These are phyloP conservation scores for Zaprionus davidi DNA, from an alignment of 1,140 invertebrate genomes.

Conservation along the genomic window DNA sequence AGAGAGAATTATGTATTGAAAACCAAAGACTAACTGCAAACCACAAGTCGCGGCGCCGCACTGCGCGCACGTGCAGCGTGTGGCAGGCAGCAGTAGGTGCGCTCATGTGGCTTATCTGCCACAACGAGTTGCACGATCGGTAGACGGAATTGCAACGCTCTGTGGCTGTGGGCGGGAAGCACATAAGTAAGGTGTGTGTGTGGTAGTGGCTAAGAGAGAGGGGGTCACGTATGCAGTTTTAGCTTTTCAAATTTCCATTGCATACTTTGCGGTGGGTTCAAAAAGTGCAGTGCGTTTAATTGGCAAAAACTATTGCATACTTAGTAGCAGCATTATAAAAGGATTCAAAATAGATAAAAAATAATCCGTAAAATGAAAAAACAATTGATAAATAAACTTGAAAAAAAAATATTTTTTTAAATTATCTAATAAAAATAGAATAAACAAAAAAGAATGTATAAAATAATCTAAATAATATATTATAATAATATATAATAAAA, in stretches of 20 bases:
- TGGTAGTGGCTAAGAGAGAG: background rate
- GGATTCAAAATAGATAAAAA: no score
- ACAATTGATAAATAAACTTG: no score
- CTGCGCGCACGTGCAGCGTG: constrained; percentile 51
- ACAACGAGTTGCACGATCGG: constrained; percentile 71
- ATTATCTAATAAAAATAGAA: no score
- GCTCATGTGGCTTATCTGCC: constrained; percentile 56
- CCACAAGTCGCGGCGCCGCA: background rate
- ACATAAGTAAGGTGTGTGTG: background rate
- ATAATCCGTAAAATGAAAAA: no score
- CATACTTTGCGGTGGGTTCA: constrained; percentile 49
- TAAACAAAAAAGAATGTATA: no score
- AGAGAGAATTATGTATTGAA: background rate
- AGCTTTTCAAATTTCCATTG: constrained; percentile 12
- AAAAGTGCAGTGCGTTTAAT: background rate
- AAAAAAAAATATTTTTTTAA: no score
- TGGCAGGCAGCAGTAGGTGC: constrained; percentile 23
- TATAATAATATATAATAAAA: no score
- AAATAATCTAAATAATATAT: no score
- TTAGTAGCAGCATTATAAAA: background rate
- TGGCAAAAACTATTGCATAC: constrained; percentile 17
- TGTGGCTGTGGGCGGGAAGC: constrained; percentile 31
- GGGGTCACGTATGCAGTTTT: background rate
- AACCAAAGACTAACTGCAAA: constrained; percentile 8
- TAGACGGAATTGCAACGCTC: constrained; percentile 37